A percentile compares a stretch with the other conserved stretches of the same genome.
Conservation (phyloP, 2,888 invertebrate species). For the Coelopa pilipes region DNA sequence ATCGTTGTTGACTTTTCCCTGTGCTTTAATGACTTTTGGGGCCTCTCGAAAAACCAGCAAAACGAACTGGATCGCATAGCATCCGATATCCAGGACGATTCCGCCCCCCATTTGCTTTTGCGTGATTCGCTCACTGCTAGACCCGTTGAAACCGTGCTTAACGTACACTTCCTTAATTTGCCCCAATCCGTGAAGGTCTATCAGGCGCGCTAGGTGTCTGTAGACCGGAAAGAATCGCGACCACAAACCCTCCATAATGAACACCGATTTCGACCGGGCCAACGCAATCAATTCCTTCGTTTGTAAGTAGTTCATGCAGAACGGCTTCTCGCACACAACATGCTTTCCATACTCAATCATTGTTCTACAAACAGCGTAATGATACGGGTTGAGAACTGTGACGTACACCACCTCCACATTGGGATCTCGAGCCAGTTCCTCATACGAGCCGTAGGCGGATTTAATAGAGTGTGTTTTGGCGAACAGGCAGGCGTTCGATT, state of each 20-base stretch:
- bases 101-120: slow-evolving; percentile 79
- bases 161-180: slow-evolving; percentile 74
- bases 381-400: slow-evolving; percentile 78
- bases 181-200: slow-evolving; percentile 68
- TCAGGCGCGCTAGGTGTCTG: slow-evolving; percentile 71
- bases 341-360: slow-evolving; percentile 83
- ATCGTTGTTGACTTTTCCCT: slow-evolving; percentile 74
- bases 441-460: slow-evolving; percentile 78
- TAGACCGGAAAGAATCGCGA: slow-evolving; percentile 82
- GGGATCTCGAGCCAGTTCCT: slow-evolving; percentile 76
- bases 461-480: slow-evolving; percentile 76
- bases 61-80: slow-evolving; percentile 78
- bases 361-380: slow-evolving; percentile 74
- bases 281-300: slow-evolving; percentile 73
- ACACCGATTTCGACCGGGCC: slow-evolving; percentile 75
- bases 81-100: slow-evolving; percentile 77
- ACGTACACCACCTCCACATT: slow-evolving; percentile 86
- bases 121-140: slow-evolving; percentile 70
- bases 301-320: slow-evolving; percentile 80
- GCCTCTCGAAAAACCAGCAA: slow-evolving; percentile 74
- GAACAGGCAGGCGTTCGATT: slow-evolving; percentile 76
- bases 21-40: slow-evolving; percentile 74
- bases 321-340: slow-evolving; percentile 87
- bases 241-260: slow-evolving; percentile 88
- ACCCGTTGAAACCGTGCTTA: slow-evolving; percentile 74